A percentile compares a stretch with the other conserved stretches of the same genome.
Evolutionary conservation across 2,113 vertebrate genomes (phyloP).

Genomic region (Hydrolagus affinis): DNA sequence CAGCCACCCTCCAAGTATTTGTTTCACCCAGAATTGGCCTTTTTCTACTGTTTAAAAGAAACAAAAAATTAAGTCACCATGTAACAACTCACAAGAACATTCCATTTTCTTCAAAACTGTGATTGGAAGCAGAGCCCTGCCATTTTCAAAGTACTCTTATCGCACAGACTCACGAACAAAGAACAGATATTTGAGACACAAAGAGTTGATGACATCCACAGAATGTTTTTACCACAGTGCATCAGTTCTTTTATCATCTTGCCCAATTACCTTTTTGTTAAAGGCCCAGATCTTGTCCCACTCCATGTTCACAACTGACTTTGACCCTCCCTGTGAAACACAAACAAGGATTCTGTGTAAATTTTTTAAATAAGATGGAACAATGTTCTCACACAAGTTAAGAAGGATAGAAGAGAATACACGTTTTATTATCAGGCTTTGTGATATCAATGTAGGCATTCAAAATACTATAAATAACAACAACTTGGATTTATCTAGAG

Average conservation of each 20-base stretch:
- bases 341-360: not conserved
- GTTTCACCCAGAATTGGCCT: conserved; percentile 8
- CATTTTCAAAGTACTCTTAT: not conserved
- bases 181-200: not conserved
- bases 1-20: not conserved
- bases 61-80: not conserved
- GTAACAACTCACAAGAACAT: conserved; percentile 42
- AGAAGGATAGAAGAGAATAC: not conserved
- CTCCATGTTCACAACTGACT: conserved; percentile 97
- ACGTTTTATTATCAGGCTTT: not conserved
- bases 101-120: conserved; percentile 60
- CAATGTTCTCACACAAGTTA: not conserved
- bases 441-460: not conserved
- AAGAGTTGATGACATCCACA: not conserved
- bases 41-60: conserved; percentile 13
- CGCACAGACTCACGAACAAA: not conserved
- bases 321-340: conserved; percentile 76
- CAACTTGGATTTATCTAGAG: too few species aligned
- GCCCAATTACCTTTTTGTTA: conserved; percentile 84
- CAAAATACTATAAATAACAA: too few species aligned
- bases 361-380: not conserved
- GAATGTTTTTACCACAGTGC: not conserved
- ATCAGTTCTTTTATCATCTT: conserved; percentile 21
- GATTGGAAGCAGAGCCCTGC: not conserved
- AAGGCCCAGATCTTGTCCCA: conserved; percentile 99